Evolutionary conservation across 2,888 invertebrate species (phyloP).

Genomic region (Podotricha telesiphe): DNA sequence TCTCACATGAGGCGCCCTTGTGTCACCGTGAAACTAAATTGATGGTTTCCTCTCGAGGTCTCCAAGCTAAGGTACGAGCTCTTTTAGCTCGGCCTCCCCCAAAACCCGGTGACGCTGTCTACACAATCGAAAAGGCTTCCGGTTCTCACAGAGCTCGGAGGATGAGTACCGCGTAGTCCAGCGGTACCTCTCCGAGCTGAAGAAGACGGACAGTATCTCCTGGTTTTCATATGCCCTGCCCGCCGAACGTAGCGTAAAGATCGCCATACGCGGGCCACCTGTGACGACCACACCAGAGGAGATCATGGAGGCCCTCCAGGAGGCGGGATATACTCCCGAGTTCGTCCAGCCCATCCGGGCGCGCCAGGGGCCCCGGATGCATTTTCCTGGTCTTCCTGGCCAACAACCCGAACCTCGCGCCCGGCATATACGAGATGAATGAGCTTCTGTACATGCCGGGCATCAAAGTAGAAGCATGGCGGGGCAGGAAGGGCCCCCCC

Average conservation of each 20-base stretch:
- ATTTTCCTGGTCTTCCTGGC: neutral
- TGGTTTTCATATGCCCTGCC: neutral
- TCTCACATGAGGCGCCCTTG: too few species aligned
- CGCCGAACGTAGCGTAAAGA: neutral
- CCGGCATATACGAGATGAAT: neutral
- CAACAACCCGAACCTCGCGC: neutral
- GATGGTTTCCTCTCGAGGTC: too few species aligned
- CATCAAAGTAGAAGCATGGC: neutral
- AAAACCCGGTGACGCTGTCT: too few species aligned
- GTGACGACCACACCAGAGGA: neutral
- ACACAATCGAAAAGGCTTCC: too few species aligned
- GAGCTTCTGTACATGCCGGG: neutral
- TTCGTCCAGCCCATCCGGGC: neutral
- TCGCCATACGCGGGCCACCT: neutral
- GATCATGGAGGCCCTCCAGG: neutral
- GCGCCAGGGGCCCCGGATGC: neutral
- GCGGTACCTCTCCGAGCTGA: neutral
- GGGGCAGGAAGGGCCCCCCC: neutral
- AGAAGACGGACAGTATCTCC: neutral
- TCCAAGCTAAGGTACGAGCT: too few species aligned
- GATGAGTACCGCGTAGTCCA: neutral
- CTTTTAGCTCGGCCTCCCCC: too few species aligned
- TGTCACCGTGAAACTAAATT: too few species aligned
- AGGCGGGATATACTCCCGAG: neutral
- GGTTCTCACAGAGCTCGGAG: too few species aligned